These are phyloP conservation scores for Reticulitermes speratus DNA, from an alignment of 1,140 invertebrate species.

Conservation along the genomic window DNA sequence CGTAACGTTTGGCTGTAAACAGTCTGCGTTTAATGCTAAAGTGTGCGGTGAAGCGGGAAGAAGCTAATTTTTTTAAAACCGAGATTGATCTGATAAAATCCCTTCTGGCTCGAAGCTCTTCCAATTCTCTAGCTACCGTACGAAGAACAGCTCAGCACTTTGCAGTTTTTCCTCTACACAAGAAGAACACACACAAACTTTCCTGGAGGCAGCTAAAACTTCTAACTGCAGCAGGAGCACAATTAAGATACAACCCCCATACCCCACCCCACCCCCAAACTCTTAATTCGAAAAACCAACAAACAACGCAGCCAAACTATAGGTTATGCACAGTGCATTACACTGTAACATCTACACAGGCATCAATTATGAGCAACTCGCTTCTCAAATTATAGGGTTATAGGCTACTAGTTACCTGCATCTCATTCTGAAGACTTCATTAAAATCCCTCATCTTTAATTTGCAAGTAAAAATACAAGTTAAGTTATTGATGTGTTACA, in stretches of 20 bases:
- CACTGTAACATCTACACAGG: background rate
- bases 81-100: too few species aligned
- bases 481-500: background rate
- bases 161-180: background rate
- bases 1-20: too few species aligned
- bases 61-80: too few species aligned
- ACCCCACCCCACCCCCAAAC: background rate
- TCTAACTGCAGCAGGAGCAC: background rate
- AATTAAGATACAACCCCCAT: background rate
- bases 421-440: slow-evolving; percentile 16
- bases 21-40: too few species aligned
- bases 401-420: background rate
- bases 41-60: too few species aligned
- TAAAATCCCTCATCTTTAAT: background rate
- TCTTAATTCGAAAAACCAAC: slow-evolving; percentile 5
- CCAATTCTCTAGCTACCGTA: background rate
- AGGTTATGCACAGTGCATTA: background rate
- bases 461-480: background rate
- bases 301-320: slow-evolving; percentile 1
- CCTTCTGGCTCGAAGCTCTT: too few species aligned
- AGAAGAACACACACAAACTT: background rate
- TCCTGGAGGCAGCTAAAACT: background rate
- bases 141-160: background rate
- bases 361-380: background rate
- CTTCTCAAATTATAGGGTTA: background rate